A percentile compares a stretch with the other conserved stretches of the same genome.
These are phyloP conservation scores for Muscicapa striata DNA, from an alignment of 2,797 vertebrate species.

Conservation along the genomic window DNA sequence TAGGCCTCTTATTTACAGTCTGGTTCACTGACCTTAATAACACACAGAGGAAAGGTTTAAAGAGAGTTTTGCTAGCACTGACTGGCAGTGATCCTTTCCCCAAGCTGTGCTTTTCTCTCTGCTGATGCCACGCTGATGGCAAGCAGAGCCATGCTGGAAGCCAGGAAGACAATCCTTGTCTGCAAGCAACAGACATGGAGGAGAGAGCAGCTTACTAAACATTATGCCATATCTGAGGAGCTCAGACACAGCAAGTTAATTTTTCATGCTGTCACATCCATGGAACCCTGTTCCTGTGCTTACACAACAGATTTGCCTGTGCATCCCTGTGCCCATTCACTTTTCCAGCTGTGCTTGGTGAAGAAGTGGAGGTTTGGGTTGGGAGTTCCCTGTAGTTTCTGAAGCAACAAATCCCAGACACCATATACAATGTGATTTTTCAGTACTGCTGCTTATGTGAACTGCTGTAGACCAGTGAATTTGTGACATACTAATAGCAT, in stretches of 20 bases:
- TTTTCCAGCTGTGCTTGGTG: background rate
- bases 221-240: background rate
- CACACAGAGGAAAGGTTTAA: background rate
- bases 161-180: background rate
- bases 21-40: background rate
- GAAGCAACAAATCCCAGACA: background rate
- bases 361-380: background rate
- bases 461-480: background rate
- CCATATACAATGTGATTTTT: rapidly evolving
- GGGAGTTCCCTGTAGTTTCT: background rate
- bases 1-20: background rate
- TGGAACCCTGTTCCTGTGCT: background rate
- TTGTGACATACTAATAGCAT: background rate
- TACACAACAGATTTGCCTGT: background rate
- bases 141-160: background rate
- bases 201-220: background rate
- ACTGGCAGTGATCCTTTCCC: background rate
- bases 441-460: background rate
- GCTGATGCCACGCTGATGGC: background rate
- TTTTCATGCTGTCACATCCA: background rate
- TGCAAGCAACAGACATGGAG: background rate
- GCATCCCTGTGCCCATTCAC: background rate
- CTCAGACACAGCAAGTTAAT: slow-evolving; percentile 12
- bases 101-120: background rate
- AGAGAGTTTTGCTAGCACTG: background rate